Percentiles rank a stretch among this genome's conserved stretches.
Conservation (phyloP, 2,888 invertebrate genomes). For the Cephus runcator region DNA sequence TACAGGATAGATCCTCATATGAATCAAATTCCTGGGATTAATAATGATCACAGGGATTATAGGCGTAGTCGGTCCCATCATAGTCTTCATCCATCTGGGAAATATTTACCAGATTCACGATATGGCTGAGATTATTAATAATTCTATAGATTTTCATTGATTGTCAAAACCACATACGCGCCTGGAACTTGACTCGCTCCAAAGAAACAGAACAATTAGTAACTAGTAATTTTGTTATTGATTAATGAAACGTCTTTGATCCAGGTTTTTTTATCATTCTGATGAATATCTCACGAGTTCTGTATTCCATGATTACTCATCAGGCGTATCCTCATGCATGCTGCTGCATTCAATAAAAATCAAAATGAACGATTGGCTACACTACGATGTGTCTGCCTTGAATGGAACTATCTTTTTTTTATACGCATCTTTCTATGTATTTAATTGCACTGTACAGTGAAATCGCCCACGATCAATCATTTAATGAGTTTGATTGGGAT, state of each 20-base stretch:
- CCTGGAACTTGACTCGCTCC: not conserved
- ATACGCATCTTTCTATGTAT: not conserved
- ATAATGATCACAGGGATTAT: constrained; percentile 38
- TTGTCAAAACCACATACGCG: not conserved
- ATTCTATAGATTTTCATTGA: not conserved
- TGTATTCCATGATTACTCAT: not conserved
- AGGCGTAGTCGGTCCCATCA: constrained; percentile 70
- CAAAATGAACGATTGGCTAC: not conserved
- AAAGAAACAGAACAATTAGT: not conserved
- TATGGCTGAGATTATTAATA: constrained; percentile 12
- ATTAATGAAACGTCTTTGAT: not conserved
- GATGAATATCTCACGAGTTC: not conserved
- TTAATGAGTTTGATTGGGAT: not conserved
- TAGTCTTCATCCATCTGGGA: constrained; percentile 70
- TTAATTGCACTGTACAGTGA: constrained; percentile 1
- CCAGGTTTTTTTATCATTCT: not conserved
- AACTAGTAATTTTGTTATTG: not conserved
- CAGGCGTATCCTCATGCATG: not conserved
- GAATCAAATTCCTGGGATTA: not conserved
- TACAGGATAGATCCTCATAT: not conserved
- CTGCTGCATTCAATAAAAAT: not conserved
- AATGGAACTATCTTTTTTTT: not conserved
- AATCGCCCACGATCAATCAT: not conserved
- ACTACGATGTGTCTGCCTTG: not conserved
- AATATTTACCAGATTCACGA: constrained; percentile 27